phyloP scores from a whole-genome alignment of 2,113 vertebrate species.

The Brienomyrus brachyistius region DNA sequence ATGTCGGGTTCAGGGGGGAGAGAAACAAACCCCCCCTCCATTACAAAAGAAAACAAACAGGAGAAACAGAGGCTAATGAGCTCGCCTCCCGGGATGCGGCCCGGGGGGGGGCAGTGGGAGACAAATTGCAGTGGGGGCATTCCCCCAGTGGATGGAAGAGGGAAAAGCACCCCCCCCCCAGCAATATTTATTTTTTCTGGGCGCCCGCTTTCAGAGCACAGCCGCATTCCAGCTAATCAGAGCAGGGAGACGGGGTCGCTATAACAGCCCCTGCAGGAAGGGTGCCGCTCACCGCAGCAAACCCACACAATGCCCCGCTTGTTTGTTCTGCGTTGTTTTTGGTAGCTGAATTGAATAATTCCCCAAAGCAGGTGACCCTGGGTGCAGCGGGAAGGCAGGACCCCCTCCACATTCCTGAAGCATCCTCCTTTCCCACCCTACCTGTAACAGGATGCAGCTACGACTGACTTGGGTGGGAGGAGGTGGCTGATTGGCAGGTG shows the following conservation, averaged over 20 bases:
- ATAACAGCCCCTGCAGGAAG: constrained; percentile 41
- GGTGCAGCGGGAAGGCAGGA: constrained; percentile 5
- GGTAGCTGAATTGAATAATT: constrained; percentile 27
- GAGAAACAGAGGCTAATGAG: constrained; percentile 3
- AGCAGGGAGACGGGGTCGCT: constrained; percentile 20
- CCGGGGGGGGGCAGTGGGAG: not conserved
- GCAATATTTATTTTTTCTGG: constrained; percentile 29
- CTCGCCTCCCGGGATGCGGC: not conserved
- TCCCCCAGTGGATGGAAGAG: not conserved
- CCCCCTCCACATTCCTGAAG: not conserved
- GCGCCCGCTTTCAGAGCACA: constrained; percentile 32
- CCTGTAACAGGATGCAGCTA: not conserved
- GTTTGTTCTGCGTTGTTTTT: constrained; percentile 43
- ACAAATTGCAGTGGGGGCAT: not conserved
- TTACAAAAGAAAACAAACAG: not conserved
- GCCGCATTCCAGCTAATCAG: constrained; percentile 46
- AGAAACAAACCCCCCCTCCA: not conserved
- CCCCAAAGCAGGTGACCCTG: constrained; percentile 19
- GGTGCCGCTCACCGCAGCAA: constrained; percentile 26
- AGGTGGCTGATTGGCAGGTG: not conserved
- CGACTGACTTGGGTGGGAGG: not conserved
- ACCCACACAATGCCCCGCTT: constrained; percentile 45
- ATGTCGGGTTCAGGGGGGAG: not conserved
- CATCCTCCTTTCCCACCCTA: not conserved
- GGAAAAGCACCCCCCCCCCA: not conserved